Base-by-base conservation (phyloP, 1,140 invertebrate species). In the Drosophila pachea region DNA sequence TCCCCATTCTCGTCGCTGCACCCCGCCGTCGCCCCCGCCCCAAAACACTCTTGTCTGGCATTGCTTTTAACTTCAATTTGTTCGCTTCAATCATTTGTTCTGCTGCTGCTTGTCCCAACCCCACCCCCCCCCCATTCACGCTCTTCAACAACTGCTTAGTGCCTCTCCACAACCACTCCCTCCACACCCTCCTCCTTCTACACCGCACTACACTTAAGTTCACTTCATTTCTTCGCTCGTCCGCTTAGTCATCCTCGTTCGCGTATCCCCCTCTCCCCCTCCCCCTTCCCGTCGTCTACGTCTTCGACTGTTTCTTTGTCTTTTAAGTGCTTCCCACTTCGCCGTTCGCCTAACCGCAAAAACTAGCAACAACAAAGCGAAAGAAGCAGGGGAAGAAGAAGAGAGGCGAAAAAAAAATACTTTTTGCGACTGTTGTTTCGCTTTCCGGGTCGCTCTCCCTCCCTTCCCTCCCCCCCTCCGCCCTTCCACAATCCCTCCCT, bases 251-350 rank as follows among this genome's bases (percentile, higher is more conserved):
- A 69, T 69, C 61, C 45, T 22, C 61, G 29, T 11, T 55, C 43
- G 47, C 12, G 36, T 62, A 12, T 50, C 12, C 12, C n/a, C 40
- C 11, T 0, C n/a, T 5, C 11, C 8, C 4, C 12, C 40, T 5
- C 9, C 12, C 14, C 40, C 12, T n/a, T 14, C 40, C 14, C 12
- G n/a, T 43, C 38, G n/a, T 38, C 36, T 38, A n/a, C 6, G 8
- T 7, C 9, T 8, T 54, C 8, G 49, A 47, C 33, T 56, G 52
- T 61, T 22, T 55, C 47, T 45, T 52, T 49, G 58, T 64, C 52
- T 71, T 42, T 70, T 63, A 79, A 78, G 77, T 75, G 78, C 52
- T 66, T 74, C 53, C 59, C 62, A 56, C 66, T 56, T 43, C 43
- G 31, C 29, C 47, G 16, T 53, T 63, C n/a, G 29, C 11, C 40